Base-by-base conservation (phyloP, 35 echinoderm and acorn worm species). In the Amphiura filiformis region DNA sequence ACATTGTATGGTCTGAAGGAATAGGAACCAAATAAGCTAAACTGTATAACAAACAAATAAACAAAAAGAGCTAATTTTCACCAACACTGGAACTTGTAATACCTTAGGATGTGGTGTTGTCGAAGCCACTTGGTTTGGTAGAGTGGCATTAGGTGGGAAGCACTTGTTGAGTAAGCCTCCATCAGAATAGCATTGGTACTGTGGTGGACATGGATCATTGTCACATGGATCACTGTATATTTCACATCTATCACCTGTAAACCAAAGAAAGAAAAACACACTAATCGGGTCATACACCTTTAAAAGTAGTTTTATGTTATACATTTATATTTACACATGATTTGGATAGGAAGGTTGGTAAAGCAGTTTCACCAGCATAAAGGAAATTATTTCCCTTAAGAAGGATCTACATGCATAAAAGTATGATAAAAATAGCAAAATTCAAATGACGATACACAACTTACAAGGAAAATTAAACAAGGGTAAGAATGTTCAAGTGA, bases 221-320 rank as follows among this genome's bases (percentile, higher is more conserved):
- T 31, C 31, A 37, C 92, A 94, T 18, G 92, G 92, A 64, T 94
- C 88, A 9, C 42, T 70, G 92, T 94, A 86, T 39, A 65, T 90
- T 12, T 94, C 87, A 39, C 92, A 94, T 37, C 88, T 41, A 49
- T 79, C 75, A 32, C 92, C 92, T 94, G 52, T 22, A 76, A 64
- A 49, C 57, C 47, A 87, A 87, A 26, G 11, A 87, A 78, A 34
- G 20, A 26, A 38, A 38, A 61, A 76, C 17, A 33, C 0, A 23
- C 36, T 30, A 32, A 32, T 30, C 26, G 33, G 65, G n/a, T 75
- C 15, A 75, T 9, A 20, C n/a, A 26, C 33, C 9, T 22, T 30
- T 9, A 32, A 75, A 13, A 75, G 33, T 75, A 30, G 65, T 75
- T 17, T 7, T 30, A 26, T 23, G n/a, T 22, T 26, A 75, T 30